Base-by-base conservation (phyloP, 2,888 invertebrate genomes). In the Meiosimyza decipiens region DNA sequence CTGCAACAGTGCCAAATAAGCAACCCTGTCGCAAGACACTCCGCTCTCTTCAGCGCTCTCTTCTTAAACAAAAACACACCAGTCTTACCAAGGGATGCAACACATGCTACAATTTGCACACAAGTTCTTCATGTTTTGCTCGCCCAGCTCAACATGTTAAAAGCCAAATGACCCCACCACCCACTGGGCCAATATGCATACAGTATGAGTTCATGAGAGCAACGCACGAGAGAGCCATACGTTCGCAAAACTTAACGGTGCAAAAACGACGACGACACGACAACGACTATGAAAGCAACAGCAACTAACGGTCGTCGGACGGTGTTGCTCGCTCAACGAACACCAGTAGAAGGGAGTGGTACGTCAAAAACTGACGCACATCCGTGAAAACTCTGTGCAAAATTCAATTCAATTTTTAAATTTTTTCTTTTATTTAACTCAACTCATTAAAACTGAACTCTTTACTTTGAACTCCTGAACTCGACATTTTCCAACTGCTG, bases 291-390 rank as follows among this genome's bases (percentile, higher is more conserved):
- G 40, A 40, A 68, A 71, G 65, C 73, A 68, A 76, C 72, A 54
- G 73, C 76, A 40, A 40, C 40, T 79, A 78, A 79, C 74, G 75
- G 74, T 73, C 76, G 74, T 74, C 74, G 63, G 67, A 73, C 74
- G 76, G 72, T 76, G 75, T 76, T 76, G 75, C 73, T 78, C 63
- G 73, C 66, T 71, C 73, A 64, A 64, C 78, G 77, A 76, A 80
- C 79, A 82, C 81, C 82, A 85, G 86, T 86, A 86, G 87, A 86
- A 89, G 88, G 84, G 88, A 88, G 85, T 84, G 88, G 82, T 86
- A 87, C 82, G 85, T 85, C 84, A 86, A 86, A 84, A 82, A 84
- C 86, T 87, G 87, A 87, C 87, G 87, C 87, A 87, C 87, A 85
- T 85, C 83, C 83, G 85, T 81, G 81, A 80, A 82, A 82, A 81